Evolutionary conservation across 2,797 vertebrate genomes (phyloP), one percentile per base, ranked within the genome.

Genomic region (Gobionotothen gibberifrons): DNA sequence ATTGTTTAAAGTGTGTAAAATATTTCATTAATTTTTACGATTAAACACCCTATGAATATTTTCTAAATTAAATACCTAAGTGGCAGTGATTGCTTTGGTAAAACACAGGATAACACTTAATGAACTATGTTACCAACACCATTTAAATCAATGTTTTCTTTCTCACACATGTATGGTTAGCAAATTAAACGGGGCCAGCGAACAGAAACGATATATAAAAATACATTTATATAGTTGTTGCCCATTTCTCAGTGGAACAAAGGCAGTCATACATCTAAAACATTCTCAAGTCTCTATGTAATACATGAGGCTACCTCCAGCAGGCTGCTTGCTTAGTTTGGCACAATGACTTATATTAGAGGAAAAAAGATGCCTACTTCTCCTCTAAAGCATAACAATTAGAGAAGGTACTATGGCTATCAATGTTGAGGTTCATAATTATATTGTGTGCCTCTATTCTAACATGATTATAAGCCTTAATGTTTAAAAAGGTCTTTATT

Each of bases 1-100:
- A 12, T 72, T 85, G 32, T 89, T 79, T 77, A 73, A 64, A 78
- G 66, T 63, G 62, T 56, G 55, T 89, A 85, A 85, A 91, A 87
- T 69, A 87, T 81, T 73, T 71, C 60, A 68, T 85, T 87, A 76
- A 81, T 81, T 78, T 70, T 79, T 64, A 84, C 57, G 57, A 59
- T 69, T 47, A 72, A 51, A 59, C 32, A 58, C 42, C 59, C 57
- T 49, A 72, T 59, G 58, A 82, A 74, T 61, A 60, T 65, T 67
- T 56, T 16, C 44, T 66, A 54, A 81, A 75, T 66, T 22, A 29
- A 83, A 73, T 61, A 13, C 55, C 14, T 19, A 62, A 72, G 52
- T 69, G 26, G 54, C 70, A 46, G 7, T 32, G 61, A 59, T 69
- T 60, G n/a, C 12, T 59, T 49, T 54, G 8, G 14, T 1, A 70